Evolutionary conservation across 2,888 invertebrate species (phyloP), one percentile per base, ranked within the genome.

Genomic region (Microplitis manilae): DNA sequence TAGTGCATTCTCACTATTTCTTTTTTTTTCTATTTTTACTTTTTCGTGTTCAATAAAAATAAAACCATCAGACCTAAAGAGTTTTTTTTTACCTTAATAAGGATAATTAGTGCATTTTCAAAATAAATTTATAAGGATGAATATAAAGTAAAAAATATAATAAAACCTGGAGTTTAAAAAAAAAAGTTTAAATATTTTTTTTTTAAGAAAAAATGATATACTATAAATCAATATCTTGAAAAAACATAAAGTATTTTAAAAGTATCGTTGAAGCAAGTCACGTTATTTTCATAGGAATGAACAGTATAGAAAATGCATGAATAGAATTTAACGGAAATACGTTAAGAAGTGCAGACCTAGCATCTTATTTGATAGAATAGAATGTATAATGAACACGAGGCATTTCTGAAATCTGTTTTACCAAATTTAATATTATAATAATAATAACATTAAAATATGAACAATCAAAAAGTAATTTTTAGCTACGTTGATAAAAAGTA

Each of bases 181-280:
- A 30, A 4, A 30, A 30, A 30, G 30, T 30, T 30, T 2, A 30
- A 30, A 30, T 30, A 30, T 2, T 30, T 30, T 30, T 30, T 30
- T 30, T 41, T 15, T 9, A 30, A 69, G 15, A 15, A 20, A 60
- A 60, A 39, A 70, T 60, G 9, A 50, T 60, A 30, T n/a, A 30
- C 38, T 30, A 60, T 70, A 30, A 20, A 50, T 70, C n/a, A 17
- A 70, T 70, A n/a, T 60, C 7, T 60, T 13, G 30, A 13, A 60
- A 38, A 7, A 65, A 69, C 9, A 59, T 40, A 70, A 60, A 76
- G 78, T 82, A 84, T 86, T 83, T 41, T 41, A 9, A 41, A 83
- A 83, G 65, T 83, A 83, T 83, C 79, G 80, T 77, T 78, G 80
- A 80, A 82, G 81, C 81, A 80, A 82, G 82, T 83, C 81, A 80